A percentile compares a stretch with the other conserved stretches of the same genome.
phyloP scores from a whole-genome alignment of 2,797 vertebrate species.

The Anisognathus igniventris region DNA sequence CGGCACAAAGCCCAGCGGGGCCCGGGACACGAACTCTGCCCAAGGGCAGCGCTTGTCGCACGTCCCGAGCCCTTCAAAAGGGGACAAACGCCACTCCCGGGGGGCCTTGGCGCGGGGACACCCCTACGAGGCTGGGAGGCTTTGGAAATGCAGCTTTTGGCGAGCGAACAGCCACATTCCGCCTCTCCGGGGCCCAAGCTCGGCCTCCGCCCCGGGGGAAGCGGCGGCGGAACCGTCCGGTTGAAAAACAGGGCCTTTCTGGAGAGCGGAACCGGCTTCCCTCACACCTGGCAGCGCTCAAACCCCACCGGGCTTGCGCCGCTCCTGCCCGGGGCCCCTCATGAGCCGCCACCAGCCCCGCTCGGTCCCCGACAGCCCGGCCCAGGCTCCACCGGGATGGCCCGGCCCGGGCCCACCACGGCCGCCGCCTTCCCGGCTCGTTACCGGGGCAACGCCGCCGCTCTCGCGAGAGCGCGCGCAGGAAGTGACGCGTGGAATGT shows the following conservation, averaged over 20 bases:
- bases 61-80: rapidly evolving
- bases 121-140: rapidly evolving
- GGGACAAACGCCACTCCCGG: rapidly evolving
- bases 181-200: not conserved
- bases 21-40: not conserved
- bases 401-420: not conserved
- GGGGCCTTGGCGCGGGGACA: rapidly evolving
- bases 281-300: not conserved
- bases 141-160: not conserved
- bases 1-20: not conserved
- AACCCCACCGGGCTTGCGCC: rapidly evolving
- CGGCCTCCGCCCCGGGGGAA: not conserved
- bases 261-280: too few species aligned
- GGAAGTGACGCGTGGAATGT: rapidly evolving
- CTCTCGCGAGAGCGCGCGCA: not conserved
- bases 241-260: rapidly evolving
- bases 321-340: not conserved
- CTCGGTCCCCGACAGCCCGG: rapidly evolving
- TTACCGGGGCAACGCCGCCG: not conserved
- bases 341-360: rapidly evolving
- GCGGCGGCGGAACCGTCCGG: not conserved
- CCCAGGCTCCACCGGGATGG: rapidly evolving
- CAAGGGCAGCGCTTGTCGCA: rapidly evolving
- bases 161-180: rapidly evolving
- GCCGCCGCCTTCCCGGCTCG: rapidly evolving